phyloP scores from a whole-genome alignment of 2,888 invertebrate genomes.

The Petrophora chlorosata region DNA sequence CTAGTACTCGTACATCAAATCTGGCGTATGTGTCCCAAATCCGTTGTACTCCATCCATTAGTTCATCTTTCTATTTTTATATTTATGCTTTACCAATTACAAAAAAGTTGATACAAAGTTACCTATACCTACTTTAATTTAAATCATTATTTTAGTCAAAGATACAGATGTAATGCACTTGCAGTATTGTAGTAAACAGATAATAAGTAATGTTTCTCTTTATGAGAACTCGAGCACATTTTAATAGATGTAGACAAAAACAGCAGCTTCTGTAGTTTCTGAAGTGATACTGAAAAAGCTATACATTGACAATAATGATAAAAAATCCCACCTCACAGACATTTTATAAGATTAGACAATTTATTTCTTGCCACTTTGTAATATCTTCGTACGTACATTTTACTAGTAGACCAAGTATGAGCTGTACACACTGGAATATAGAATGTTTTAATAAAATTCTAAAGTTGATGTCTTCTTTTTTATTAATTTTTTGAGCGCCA shows the following conservation, averaged over 20 bases:
- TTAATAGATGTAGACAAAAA: slow-evolving; percentile 26
- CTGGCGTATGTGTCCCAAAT: too few species aligned
- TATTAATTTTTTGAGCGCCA: too few species aligned
- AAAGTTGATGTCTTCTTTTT: slow-evolving; percentile 32
- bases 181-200: background rate
- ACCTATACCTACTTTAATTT: background rate
- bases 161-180: background rate
- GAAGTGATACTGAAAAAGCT: slow-evolving; percentile 14
- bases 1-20: background rate
- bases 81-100: background rate
- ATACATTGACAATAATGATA: slow-evolving; percentile 32
- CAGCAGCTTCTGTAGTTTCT: slow-evolving; percentile 31
- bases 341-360: slow-evolving; percentile 18
- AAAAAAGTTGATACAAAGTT: too few species aligned
- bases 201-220: background rate
- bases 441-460: slow-evolving; percentile 61
- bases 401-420: slow-evolving; percentile 29
- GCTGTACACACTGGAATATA: slow-evolving; percentile 49
- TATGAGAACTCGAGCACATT: slow-evolving; percentile 24
- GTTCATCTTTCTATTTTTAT: background rate
- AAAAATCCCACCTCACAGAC: slow-evolving; percentile 27
- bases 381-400: slow-evolving; percentile 27
- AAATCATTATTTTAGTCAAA: too few species aligned
- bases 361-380: slow-evolving; percentile 36
- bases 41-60: background rate